Percentiles rank a stretch among this genome's conserved stretches.
phyloP scores from a whole-genome alignment of 2,888 invertebrate species.

The Cheilosia urbana region DNA sequence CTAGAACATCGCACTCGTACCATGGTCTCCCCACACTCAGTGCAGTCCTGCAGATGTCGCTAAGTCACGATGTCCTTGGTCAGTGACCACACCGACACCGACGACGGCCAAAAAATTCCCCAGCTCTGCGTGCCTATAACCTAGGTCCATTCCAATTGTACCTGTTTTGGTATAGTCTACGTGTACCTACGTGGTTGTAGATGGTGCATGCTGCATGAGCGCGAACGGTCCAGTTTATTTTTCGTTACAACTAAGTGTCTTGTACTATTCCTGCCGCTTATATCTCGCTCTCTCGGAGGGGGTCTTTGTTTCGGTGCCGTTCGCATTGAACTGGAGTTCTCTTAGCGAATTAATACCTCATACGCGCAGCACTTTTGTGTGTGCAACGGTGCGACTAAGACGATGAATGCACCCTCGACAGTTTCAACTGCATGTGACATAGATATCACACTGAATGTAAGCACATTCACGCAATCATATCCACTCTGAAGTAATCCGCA shows the following conservation, averaged over 20 bases:
- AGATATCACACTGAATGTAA: constrained; percentile 57
- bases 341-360: constrained; percentile 58
- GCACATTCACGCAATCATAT: constrained; percentile 47
- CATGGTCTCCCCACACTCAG: constrained; percentile 7
- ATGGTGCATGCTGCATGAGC: constrained; percentile 2
- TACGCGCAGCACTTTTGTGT: constrained; percentile 41
- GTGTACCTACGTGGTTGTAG: constrained; percentile 21
- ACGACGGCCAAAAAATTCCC: constrained; percentile 32
- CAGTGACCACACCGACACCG: constrained; percentile 67
- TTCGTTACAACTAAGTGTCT: constrained; percentile 58
- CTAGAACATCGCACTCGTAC: constrained; percentile 3
- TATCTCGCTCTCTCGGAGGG: constrained; percentile 45
- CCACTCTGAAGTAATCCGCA: constrained; percentile 35
- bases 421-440: constrained; percentile 47
- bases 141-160: constrained; percentile 48
- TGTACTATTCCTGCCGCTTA: constrained; percentile 57
- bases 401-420: constrained; percentile 47
- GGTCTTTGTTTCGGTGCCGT: constrained; percentile 50
- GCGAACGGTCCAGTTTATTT: constrained; percentile 62
- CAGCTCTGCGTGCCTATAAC: constrained; percentile 28
- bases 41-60: constrained; percentile 66
- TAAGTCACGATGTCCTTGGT: constrained; percentile 76
- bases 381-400: constrained; percentile 22
- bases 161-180: constrained; percentile 42
- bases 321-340: constrained; percentile 23